phyloP scores from a whole-genome alignment of 2,797 vertebrate species.

The Dallia pectoralis region DNA sequence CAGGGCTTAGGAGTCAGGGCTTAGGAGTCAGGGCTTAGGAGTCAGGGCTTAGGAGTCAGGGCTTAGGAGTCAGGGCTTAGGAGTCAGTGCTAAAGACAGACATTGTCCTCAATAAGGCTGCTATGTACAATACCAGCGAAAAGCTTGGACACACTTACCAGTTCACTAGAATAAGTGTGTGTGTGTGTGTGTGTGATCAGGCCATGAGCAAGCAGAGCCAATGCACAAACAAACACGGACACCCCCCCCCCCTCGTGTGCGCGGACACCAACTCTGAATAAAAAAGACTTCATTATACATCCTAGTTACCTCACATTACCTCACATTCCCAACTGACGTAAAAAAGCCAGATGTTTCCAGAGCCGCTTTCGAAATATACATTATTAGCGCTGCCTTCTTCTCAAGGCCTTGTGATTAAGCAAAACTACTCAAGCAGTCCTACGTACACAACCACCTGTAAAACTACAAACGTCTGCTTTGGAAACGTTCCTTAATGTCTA shows the following conservation, averaged over 20 bases:
- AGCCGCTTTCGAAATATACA: constrained; percentile 3
- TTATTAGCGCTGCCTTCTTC: neutral
- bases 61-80: no score
- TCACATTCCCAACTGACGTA: neutral
- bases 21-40: no score
- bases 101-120: constrained; percentile 22
- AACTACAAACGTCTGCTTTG: neutral
- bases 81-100: constrained; percentile 32
- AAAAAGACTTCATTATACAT: neutral
- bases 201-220: no score
- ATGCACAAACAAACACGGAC: constrained; percentile 1
- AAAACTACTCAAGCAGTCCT: neutral
- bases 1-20: no score
- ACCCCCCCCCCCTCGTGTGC: constrained; percentile 39
- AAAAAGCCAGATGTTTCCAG: neutral
- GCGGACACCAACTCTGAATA: constrained; percentile 18
- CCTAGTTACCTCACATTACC: neutral
- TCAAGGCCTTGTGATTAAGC: neutral
- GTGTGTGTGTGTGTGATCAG: constrained; percentile 53
- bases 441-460: neutral
- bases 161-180: constrained; percentile 7
- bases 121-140: neutral
- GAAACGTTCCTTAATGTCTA: neutral
- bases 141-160: no score
- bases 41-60: no score